Conservation (phyloP, 2,113 vertebrate species). For the Passerina amoena region DNA sequence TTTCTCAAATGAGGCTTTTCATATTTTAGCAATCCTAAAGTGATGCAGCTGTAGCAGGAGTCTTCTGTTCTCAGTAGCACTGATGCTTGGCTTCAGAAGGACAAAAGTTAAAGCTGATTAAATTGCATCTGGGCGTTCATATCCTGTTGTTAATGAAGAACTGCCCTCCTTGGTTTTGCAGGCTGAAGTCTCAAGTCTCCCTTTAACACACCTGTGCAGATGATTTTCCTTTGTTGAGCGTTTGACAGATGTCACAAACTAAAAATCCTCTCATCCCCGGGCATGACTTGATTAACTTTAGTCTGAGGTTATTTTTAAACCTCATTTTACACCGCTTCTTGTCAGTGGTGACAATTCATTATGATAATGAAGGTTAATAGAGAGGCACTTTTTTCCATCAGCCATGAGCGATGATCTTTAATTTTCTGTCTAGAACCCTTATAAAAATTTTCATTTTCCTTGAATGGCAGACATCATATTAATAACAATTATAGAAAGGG, state of each 20-base stretch:
- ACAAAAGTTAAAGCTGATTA: background rate
- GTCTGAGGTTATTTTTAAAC: constrained; percentile 45
- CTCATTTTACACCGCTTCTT: background rate
- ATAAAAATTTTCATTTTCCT: background rate
- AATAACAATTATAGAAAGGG: background rate
- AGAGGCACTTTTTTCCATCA: background rate
- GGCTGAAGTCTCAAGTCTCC: background rate
- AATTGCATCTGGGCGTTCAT: background rate
- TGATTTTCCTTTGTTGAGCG: background rate
- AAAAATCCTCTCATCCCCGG: background rate
- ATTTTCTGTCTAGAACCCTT: background rate
- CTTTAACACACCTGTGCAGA: background rate
- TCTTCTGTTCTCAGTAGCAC: background rate
- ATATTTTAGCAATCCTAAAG: background rate
- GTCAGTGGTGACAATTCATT: constrained; percentile 20
- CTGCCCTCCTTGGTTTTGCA: background rate
- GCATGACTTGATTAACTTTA: constrained; percentile 10
- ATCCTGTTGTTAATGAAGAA: background rate
- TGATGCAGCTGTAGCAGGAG: background rate
- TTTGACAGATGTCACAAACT: background rate
- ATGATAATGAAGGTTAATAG: constrained; percentile 28
- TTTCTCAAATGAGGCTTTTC: background rate
- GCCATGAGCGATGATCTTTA: background rate
- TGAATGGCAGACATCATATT: background rate
- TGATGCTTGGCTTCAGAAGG: background rate